phyloP scores from a whole-genome alignment of 2,888 invertebrate genomes.

The Leptinotarsa tumamoca region DNA sequence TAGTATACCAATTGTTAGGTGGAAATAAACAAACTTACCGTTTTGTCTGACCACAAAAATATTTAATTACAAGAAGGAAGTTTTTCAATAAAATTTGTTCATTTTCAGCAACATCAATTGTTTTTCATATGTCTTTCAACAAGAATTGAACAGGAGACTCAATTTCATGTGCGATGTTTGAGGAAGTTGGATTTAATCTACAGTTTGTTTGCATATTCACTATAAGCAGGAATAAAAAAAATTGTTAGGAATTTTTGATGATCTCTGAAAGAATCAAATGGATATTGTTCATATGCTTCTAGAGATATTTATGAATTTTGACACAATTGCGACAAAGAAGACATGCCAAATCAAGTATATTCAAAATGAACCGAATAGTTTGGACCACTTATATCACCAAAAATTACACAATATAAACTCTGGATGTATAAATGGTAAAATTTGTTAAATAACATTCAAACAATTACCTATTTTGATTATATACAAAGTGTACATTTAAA shows the following conservation, averaged over 20 bases:
- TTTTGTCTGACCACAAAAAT: background rate
- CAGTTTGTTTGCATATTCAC: background rate
- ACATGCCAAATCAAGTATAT: conserved; percentile 11
- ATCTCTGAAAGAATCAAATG: background rate
- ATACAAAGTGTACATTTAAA: conserved; percentile 68
- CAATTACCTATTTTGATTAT: conserved; percentile 56
- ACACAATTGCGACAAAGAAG: background rate
- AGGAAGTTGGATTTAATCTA: background rate
- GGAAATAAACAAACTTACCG: background rate
- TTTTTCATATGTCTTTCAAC: conserved; percentile 3
- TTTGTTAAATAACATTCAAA: conserved; percentile 21
- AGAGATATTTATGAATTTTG: background rate
- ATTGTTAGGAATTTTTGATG: background rate
- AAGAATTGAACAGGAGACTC: background rate
- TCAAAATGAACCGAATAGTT: conserved; percentile 18
- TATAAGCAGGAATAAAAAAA: background rate
- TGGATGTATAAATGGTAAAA: conserved; percentile 46
- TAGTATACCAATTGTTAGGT: no score
- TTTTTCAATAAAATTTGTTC: background rate
- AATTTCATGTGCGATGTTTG: background rate
- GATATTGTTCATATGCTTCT: background rate
- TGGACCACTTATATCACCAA: conserved; percentile 45
- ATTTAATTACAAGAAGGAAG: background rate
- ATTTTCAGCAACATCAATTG: conserved; percentile 5
- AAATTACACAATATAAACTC: conserved; percentile 44